Evolutionary conservation across 2,113 vertebrate genomes (phyloP).

Genomic region (Herpailurus yagouaroundi): DNA sequence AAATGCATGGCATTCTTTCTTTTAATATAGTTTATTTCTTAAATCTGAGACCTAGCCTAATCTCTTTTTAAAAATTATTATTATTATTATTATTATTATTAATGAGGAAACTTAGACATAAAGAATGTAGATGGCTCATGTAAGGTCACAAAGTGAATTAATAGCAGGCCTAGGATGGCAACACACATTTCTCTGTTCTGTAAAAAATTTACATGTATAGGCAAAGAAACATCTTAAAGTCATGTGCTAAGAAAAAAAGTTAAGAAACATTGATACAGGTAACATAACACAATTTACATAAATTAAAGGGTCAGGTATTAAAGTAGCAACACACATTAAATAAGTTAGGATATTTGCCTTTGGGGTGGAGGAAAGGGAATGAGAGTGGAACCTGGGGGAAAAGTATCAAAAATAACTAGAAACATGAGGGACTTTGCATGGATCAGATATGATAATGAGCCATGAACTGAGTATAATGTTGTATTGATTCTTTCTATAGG

Average conservation of each 20-base stretch:
- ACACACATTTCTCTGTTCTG: background rate
- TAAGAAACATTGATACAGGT: background rate
- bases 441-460: background rate
- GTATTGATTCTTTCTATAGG: background rate
- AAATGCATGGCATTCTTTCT: background rate
- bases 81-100: no score
- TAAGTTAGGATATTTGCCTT: background rate
- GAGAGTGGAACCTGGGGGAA: background rate
- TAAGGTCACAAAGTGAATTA: background rate
- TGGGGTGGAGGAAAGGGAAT: background rate
- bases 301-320: background rate
- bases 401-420: background rate
- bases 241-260: background rate
- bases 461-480: constrained; percentile 26
- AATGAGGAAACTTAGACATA: background rate
- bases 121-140: background rate
- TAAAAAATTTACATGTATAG: background rate
- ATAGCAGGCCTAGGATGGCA: background rate
- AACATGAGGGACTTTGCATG: background rate
- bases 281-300: background rate
- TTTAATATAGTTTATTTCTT: background rate
- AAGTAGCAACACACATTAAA: background rate
- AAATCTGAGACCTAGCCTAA: background rate
- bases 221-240: background rate
- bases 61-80: background rate